Evolutionary conservation across 2,113 vertebrate genomes (phyloP).

Genomic region (Psophia crepitans): DNA sequence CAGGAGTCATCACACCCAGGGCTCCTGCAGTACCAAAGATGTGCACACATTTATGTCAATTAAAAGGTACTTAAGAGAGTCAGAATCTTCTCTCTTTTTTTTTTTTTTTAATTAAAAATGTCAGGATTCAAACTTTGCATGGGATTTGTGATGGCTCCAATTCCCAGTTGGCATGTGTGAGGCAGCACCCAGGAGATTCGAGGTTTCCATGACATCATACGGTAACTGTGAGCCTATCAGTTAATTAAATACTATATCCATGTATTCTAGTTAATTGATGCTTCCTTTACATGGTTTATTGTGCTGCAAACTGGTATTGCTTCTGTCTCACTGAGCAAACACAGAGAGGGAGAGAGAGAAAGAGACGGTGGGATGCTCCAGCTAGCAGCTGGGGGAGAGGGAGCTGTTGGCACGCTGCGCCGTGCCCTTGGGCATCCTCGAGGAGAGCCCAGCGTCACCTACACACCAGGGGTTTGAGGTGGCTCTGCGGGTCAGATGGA

Average conservation of each 20-base stretch:
- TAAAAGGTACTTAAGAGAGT: conserved; percentile 8
- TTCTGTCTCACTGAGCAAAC: conserved; percentile 91
- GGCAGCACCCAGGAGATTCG: conserved; percentile 26
- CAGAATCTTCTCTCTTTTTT: not conserved
- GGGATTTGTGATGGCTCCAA: conserved; percentile 38
- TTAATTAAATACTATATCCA: conserved; percentile 77
- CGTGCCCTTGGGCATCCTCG: not conserved
- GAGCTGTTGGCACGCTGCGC: conserved; percentile 5
- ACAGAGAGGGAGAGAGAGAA: conserved; percentile 85
- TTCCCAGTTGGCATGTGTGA: conserved; percentile 8
- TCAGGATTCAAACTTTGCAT: conserved; percentile 47
- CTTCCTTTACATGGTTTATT: conserved; percentile 91
- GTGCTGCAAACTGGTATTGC: conserved; percentile 90
- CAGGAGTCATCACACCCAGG: not conserved
- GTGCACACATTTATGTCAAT: not conserved
- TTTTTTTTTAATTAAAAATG: conserved; percentile 33
- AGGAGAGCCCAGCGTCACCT: not conserved
- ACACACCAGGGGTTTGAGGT: not conserved
- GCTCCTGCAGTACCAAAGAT: not conserved
- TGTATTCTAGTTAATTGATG: conserved; percentile 91
- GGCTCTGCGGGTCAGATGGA: not conserved
- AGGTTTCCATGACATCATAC: conserved; percentile 71
- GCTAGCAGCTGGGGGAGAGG: conserved; percentile 65
- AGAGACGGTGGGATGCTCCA: conserved; percentile 78
- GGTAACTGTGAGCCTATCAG: conserved; percentile 68